phyloP scores from a whole-genome alignment of 2,888 invertebrate genomes.

The Caenorhabditis sp. region DNA sequence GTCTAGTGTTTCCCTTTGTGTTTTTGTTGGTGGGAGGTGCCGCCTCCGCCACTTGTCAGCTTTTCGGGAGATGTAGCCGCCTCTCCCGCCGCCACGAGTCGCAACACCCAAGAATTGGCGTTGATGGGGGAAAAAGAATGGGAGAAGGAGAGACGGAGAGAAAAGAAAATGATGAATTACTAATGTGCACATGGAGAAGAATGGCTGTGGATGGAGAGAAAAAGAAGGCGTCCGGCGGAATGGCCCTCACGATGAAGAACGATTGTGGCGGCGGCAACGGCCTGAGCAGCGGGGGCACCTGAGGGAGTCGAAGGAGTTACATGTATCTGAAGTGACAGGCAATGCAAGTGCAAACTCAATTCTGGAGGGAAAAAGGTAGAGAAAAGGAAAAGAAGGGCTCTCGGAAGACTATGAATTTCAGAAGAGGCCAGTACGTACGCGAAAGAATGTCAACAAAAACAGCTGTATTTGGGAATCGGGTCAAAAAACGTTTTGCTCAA shows the following conservation, averaged over 20 bases:
- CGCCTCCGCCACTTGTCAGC: conserved; percentile 33
- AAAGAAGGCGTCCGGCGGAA: not conserved
- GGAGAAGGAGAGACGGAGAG: conserved; percentile 6
- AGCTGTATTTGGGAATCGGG: conserved; percentile 2
- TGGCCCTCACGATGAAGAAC: conserved; percentile 3
- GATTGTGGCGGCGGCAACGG: not conserved
- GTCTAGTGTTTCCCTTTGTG: conserved; percentile 26
- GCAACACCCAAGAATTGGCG: conserved; percentile 5
- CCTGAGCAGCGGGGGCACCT: conserved; percentile 11
- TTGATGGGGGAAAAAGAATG: conserved; percentile 1
- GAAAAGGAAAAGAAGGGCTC: not conserved
- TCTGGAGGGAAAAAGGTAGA: not conserved
- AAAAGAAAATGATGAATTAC: conserved; percentile 47
- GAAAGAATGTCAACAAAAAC: conserved; percentile 2
- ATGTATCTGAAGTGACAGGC: conserved; percentile 45
- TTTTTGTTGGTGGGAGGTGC: conserved; percentile 19
- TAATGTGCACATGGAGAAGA: conserved; percentile 32
- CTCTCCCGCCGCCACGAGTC: not conserved
- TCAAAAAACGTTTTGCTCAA: not conserved
- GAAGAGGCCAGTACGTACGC: no score
- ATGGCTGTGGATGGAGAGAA: not conserved
- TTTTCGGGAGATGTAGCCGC: conserved; percentile 10
- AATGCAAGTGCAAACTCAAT: no score
- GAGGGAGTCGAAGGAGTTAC: conserved; percentile 24
- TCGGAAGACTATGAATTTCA: conserved; percentile 15